These are phyloP conservation scores for Erannis defoliaria DNA, from an alignment of 2,888 invertebrate genomes.

Conservation along the genomic window DNA sequence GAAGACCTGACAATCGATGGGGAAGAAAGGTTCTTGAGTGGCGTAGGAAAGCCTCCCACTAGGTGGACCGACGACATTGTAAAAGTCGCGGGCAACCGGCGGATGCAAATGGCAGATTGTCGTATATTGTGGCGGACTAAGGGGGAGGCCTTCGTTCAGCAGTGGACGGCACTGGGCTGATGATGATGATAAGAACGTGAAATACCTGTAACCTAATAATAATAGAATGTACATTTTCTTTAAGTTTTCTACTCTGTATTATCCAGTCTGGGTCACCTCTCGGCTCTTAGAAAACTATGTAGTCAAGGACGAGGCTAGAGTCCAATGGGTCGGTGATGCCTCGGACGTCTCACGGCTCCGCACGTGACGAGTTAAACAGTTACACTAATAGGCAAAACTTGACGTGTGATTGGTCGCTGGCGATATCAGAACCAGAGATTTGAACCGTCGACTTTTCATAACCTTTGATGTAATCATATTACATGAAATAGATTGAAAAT, in stretches of 20 bases:
- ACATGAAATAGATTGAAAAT: too few relatives aligned
- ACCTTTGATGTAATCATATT: background rate
- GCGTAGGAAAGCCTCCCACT: too few relatives aligned
- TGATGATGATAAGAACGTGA: too few relatives aligned
- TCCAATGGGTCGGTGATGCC: background rate
- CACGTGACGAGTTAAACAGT: background rate
- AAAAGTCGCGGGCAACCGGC: too few relatives aligned
- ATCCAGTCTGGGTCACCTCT: slow-evolving; percentile 5
- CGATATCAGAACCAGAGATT: background rate
- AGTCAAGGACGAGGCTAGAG: background rate
- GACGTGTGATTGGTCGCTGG: background rate
- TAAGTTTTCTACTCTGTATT: background rate
- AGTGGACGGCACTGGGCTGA: too few relatives aligned
- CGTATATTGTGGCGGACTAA: too few relatives aligned
- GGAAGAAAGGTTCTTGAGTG: too few relatives aligned
- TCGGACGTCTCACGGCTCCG: background rate
- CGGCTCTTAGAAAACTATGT: background rate
- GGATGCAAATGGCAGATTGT: too few relatives aligned
- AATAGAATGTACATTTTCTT: background rate
- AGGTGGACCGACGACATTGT: too few relatives aligned
- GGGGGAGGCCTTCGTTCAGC: too few relatives aligned
- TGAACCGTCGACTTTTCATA: background rate
- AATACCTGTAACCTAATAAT: too few relatives aligned
- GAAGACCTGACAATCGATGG: too few relatives aligned
- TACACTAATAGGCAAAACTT: background rate